Conservation (phyloP, 2,797 vertebrate species). For the Sarcophilus harrisii region DNA sequence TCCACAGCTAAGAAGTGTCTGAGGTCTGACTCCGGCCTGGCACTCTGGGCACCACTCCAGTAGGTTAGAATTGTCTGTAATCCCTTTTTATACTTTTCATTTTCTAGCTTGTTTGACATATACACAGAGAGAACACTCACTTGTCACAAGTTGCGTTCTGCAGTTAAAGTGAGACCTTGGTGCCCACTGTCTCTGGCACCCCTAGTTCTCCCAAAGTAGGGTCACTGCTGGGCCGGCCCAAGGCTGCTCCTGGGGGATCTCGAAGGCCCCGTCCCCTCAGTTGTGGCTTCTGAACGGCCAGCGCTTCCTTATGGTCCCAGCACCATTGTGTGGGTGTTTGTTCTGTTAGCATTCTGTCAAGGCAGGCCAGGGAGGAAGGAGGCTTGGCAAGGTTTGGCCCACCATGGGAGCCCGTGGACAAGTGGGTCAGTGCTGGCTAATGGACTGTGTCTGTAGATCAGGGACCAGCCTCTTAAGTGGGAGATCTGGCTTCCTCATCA, state of each 20-base stretch:
- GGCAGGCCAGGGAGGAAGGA: too few species aligned
- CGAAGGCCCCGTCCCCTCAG: neutral
- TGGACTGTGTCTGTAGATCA: too few species aligned
- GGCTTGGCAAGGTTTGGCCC: too few species aligned
- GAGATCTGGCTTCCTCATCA: neutral
- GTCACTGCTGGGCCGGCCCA: neutral
- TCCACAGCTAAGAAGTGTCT: too few species aligned
- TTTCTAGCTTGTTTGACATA: neutral
- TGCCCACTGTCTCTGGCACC: too few species aligned
- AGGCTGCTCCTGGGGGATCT: neutral
- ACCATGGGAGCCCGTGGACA: too few species aligned
- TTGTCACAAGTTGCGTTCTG: neutral
- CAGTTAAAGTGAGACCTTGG: neutral
- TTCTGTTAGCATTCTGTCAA: too few species aligned
- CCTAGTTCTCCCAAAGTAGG: neutral
- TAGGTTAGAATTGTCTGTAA: too few species aligned
- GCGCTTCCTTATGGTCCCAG: neutral
- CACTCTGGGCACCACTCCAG: rapidly evolving
- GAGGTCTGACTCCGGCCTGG: too few species aligned
- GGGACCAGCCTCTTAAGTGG: neutral
- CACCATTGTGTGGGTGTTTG: neutral
- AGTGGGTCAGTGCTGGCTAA: too few species aligned
- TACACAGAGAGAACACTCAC: too few species aligned
- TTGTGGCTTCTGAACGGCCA: neutral
- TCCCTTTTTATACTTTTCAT: neutral